A percentile compares a stretch with the other conserved stretches of the same genome.
These are phyloP conservation scores for Phania funesta DNA, from an alignment of 2,888 invertebrate genomes.

Conservation along the genomic window DNA sequence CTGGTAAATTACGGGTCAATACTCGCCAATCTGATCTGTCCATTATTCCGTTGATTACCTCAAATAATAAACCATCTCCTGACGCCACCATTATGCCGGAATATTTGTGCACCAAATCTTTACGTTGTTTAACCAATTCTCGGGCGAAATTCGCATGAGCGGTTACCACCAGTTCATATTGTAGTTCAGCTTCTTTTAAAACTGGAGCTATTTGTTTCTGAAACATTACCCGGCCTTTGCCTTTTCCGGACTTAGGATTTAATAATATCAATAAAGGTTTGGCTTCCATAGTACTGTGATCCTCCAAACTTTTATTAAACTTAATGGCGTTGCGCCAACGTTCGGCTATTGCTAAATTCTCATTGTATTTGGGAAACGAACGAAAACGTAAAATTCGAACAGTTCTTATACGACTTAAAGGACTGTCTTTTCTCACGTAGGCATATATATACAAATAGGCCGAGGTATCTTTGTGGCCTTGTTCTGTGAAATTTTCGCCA, in stretches of 20 bases:
- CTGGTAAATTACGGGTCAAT: constrained; percentile 87
- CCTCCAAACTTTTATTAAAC: constrained; percentile 82
- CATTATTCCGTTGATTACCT: constrained; percentile 94
- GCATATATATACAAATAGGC: constrained; percentile 94
- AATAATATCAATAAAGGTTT: constrained; percentile 86
- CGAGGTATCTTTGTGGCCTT: constrained; percentile 85
- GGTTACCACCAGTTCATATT: constrained; percentile 93
- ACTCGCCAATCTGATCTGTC: constrained; percentile 93
- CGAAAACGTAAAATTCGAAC: constrained; percentile 91
- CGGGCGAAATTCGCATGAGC: constrained; percentile 91
- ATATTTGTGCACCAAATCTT: constrained; percentile 83
- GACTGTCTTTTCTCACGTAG: constrained; percentile 86
- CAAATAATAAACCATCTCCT: constrained; percentile 91
- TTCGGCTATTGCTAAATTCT: constrained; percentile 90
- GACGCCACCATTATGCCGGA: constrained; percentile 87
- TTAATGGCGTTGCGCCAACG: constrained; percentile 90
- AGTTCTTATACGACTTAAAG: constrained; percentile 87
- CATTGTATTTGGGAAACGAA: constrained; percentile 90
- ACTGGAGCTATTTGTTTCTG: constrained; percentile 91
- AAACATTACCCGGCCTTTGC: constrained; percentile 92
- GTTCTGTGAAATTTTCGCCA: constrained; percentile 80
- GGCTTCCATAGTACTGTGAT: background rate
- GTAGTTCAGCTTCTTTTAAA: constrained; percentile 91
- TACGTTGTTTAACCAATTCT: constrained; percentile 85
- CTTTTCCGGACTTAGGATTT: constrained; percentile 97